A percentile compares a stretch with the other conserved stretches of the same genome.
phyloP scores from a whole-genome alignment of 2,113 vertebrate species.

The Irena cyanogastra region DNA sequence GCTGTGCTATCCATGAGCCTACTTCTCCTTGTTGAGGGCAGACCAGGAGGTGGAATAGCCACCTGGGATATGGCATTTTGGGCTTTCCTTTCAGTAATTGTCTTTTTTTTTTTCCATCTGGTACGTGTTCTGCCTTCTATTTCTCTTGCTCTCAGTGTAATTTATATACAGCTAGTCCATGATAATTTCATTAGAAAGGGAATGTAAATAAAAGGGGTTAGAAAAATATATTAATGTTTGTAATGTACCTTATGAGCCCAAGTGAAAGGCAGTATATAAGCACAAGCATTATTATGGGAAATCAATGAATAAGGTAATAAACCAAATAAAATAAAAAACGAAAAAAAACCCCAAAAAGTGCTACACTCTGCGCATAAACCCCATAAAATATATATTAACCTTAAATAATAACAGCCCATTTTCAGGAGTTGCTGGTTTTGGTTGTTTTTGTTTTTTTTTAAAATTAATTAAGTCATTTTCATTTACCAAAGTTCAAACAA shows the following conservation, averaged over 20 bases:
- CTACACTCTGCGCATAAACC: neutral
- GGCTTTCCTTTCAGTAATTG: neutral
- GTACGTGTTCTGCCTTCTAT: neutral
- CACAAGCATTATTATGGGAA: conserved; percentile 20
- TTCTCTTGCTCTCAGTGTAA: neutral
- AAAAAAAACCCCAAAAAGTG: neutral
- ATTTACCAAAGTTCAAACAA: conserved; percentile 42
- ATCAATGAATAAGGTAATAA: conserved; percentile 56
- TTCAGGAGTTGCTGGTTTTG: neutral
- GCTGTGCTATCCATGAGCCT: neutral
- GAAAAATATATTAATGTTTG: conserved; percentile 20
- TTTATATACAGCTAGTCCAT: neutral
- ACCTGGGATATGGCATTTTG: neutral
- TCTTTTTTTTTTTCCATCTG: neutral
- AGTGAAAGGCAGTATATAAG: conserved; percentile 25
- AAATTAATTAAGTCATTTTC: conserved; percentile 6
- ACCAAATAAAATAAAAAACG: neutral
- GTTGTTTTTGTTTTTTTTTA: neutral
- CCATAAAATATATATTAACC: neutral
- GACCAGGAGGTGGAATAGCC: neutral
- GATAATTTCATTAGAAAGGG: conserved; percentile 8
- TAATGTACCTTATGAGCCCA: neutral
- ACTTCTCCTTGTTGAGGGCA: neutral
- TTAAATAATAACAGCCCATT: neutral
- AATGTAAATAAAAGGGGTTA: conserved; percentile 22